These are phyloP conservation scores for Pissodes strobi DNA, from an alignment of 1,140 invertebrate genomes.

Conservation along the genomic window DNA sequence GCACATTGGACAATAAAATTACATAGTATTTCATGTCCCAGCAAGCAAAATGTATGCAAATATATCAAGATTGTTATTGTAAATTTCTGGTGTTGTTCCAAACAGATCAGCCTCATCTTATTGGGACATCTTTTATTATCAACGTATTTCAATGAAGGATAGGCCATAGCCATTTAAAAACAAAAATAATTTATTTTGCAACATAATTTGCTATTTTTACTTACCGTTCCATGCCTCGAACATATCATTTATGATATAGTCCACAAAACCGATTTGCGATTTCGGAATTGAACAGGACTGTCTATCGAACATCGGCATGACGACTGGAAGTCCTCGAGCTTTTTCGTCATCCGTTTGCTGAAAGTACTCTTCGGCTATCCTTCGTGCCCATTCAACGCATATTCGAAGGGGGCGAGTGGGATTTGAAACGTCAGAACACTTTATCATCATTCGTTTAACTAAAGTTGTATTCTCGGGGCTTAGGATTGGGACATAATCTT, in stretches of 20 bases:
- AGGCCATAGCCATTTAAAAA: too few relatives aligned
- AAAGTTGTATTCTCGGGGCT: slow-evolving; percentile 79
- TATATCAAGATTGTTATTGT: too few relatives aligned
- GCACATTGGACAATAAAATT: too few relatives aligned
- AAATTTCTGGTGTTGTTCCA: too few relatives aligned
- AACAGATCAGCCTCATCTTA: too few relatives aligned
- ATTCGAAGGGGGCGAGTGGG: slow-evolving; percentile 81
- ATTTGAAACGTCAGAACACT: slow-evolving; percentile 96
- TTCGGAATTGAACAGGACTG: slow-evolving; percentile 92
- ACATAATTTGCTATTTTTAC: too few relatives aligned
- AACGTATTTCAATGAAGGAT: too few relatives aligned
- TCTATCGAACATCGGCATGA: slow-evolving; percentile 96
- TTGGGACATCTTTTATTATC: too few relatives aligned
- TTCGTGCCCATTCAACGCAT: slow-evolving; percentile 89
- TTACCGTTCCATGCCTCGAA: slow-evolving; percentile 95
- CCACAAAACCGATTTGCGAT: slow-evolving; percentile 95
- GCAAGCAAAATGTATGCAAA: too few relatives aligned
- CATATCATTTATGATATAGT: slow-evolving; percentile 96
- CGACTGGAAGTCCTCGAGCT: slow-evolving; percentile 78
- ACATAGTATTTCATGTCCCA: too few relatives aligned
- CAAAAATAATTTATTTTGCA: too few relatives aligned
- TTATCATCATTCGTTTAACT: slow-evolving; percentile 94
- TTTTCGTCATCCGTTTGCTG: slow-evolving; percentile 94
- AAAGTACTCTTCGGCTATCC: slow-evolving; percentile 93
- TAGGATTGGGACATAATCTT: slow-evolving; percentile 36